These are phyloP conservation scores for Elysia crispata DNA, from an alignment of 2,888 invertebrate species.

Conservation along the genomic window DNA sequence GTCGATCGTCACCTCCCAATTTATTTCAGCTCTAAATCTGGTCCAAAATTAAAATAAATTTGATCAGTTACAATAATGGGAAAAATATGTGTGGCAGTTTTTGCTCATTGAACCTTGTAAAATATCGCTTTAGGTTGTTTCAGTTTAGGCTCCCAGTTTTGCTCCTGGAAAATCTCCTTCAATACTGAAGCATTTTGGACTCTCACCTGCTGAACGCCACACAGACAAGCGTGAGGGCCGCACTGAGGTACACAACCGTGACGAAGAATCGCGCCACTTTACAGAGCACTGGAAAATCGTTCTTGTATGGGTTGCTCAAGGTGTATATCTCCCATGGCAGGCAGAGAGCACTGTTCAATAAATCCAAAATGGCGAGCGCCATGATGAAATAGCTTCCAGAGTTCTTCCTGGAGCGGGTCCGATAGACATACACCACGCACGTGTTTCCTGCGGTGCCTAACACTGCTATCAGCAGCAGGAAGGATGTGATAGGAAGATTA, in stretches of 20 bases:
- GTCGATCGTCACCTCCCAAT: too few relatives aligned
- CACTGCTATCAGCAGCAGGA: slow-evolving; percentile 57
- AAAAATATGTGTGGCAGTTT: too few relatives aligned
- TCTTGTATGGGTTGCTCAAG: slow-evolving; percentile 60
- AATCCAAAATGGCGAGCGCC: slow-evolving; percentile 61
- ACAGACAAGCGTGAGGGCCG: slow-evolving; percentile 64
- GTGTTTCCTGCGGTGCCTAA: slow-evolving; percentile 62
- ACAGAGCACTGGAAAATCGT: slow-evolving; percentile 49
- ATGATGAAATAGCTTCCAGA: slow-evolving; percentile 65
- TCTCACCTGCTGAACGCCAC: slow-evolving; percentile 62
- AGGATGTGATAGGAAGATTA: slow-evolving; percentile 62
- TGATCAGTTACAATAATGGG: too few relatives aligned
- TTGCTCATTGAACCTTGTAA: too few relatives aligned
- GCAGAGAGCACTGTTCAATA: slow-evolving; percentile 61
- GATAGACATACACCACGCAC: slow-evolving; percentile 64
- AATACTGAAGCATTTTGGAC: too few relatives aligned
- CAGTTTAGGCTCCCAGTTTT: too few relatives aligned
- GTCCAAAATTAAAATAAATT: too few relatives aligned
- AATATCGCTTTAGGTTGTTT: too few relatives aligned
- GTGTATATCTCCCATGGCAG: slow-evolving; percentile 63
- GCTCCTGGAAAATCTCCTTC: too few relatives aligned
- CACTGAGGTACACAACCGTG: slow-evolving; percentile 60
- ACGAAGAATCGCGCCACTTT: slow-evolving; percentile 58
- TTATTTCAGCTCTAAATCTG: too few relatives aligned
- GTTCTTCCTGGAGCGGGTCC: slow-evolving; percentile 57